Base-by-base conservation (phyloP, 2,113 vertebrate genomes). In the Urocolius indicus region DNA sequence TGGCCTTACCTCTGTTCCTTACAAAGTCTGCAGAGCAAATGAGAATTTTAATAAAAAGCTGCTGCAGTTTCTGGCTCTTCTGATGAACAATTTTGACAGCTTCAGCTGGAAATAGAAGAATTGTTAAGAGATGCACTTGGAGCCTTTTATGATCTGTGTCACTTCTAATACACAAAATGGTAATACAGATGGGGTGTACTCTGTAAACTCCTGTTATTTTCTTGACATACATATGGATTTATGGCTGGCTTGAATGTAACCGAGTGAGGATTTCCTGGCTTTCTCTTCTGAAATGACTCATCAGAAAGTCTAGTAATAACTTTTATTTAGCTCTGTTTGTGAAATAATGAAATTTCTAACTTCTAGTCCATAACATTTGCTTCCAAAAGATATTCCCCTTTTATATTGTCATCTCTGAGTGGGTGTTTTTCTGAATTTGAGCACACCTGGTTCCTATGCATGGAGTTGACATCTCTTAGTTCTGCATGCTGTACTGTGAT, bases 201-300 rank as follows among this genome's bases (percentile, higher is more conserved):
- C 71, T 93, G 9, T 93, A 84, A 87, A 90, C 48, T 52, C 69
- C 15, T 73, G 7, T 94, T 86, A 46, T 12, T 46, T 84, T 90
- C 30, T 84, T 91, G 38, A 87, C 49, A 15, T 65, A 73, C 52
- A 2, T 63, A 58, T 5, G 62, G 61, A 89, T 82, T 95, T 94
- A 86, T 91, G 48, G 13, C 36, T 96, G 46, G 30, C 67, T 73
- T 95, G 73, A 85, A 79, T 89, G 43, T 67, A 80, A 72, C 45
- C 61, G 72, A 81, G 62, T 67, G 65, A 69, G 30, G 32, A 84
- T 89, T 97, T 92, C 48, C 30, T 96, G 86, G 66, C 87, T 89
- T 61, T 80, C 46, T 77, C 5, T 63, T 84, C 52, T 84, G 46
- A 85, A 84, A 73, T 74, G 9, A 55, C 38, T 86, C 14, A 24